A percentile compares a stretch with the other conserved stretches of the same genome.
These are phyloP conservation scores for Chondrosia reniformis DNA, from an alignment of 37 sponge, comb jelly and placozoan genomes.

Conservation along the genomic window DNA sequence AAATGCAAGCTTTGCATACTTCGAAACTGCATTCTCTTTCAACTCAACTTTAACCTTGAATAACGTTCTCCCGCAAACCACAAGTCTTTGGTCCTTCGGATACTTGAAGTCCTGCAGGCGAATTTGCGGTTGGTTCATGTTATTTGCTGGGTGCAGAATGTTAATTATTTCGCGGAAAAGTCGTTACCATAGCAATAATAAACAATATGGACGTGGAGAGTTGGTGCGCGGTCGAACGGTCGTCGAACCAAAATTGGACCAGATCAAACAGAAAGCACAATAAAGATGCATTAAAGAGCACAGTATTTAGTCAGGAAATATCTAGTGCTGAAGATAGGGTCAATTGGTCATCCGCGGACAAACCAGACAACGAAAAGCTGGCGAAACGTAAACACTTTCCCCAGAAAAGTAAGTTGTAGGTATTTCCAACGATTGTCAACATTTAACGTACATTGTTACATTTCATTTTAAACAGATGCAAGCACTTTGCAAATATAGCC, in stretches of 20 bases:
- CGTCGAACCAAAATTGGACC: constrained; percentile 66
- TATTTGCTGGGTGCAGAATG: too few relatives aligned
- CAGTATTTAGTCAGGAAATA: constrained; percentile 37
- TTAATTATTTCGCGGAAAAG: too few relatives aligned
- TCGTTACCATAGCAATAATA: constrained; percentile 24
- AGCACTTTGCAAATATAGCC: too few relatives aligned
- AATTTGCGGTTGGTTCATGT: too few relatives aligned
- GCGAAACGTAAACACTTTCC: constrained; percentile 53
- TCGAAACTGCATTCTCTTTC: not conserved
- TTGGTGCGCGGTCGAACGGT: constrained; percentile 85
- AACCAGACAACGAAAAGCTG: constrained; percentile 30
- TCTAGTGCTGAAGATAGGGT: constrained; percentile 18
- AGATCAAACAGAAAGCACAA: constrained; percentile 66
- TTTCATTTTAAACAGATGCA: too few relatives aligned
- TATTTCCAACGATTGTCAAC: too few relatives aligned
- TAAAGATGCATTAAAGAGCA: constrained; percentile 57
- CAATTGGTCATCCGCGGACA: constrained; percentile 31
- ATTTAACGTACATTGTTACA: too few relatives aligned
- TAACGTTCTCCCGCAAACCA: constrained; percentile 24
- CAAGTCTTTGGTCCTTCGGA: constrained; percentile 44
- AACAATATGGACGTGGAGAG: constrained; percentile 77
- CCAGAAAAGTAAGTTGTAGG: constrained; percentile 77
- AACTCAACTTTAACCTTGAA: constrained; percentile 7
- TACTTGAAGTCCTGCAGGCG: not conserved
- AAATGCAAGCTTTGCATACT: too few relatives aligned